These are phyloP conservation scores for Rotaria magnacalcarata DNA, from an alignment of 2,888 invertebrate species.

Conservation along the genomic window DNA sequence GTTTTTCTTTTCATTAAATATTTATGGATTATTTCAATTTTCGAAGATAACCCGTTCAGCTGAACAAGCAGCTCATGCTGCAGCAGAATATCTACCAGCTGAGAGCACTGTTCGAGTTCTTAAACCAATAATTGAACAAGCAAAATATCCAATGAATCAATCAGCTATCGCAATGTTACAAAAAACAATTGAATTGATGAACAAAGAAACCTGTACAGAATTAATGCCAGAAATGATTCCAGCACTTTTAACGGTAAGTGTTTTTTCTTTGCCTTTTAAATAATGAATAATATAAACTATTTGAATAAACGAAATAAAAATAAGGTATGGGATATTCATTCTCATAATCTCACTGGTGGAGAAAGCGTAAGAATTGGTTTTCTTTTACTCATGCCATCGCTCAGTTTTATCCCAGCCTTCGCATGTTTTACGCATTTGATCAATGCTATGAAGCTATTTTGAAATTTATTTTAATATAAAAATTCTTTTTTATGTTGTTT, in stretches of 20 bases:
- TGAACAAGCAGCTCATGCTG: constrained; percentile 74
- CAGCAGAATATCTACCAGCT: constrained; percentile 76
- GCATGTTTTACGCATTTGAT: neutral
- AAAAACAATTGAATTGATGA: constrained; percentile 46
- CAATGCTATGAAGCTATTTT: neutral
- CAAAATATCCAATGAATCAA: constrained; percentile 78
- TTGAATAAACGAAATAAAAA: neutral
- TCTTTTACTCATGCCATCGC: constrained; percentile 42
- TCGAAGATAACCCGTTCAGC: constrained; percentile 31
- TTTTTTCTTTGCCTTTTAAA: neutral
- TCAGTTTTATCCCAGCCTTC: neutral
- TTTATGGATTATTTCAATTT: neutral
- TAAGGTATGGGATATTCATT: constrained; percentile 33
- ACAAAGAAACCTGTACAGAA: constrained; percentile 38
- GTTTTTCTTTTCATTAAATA: neutral
- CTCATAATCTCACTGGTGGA: neutral
- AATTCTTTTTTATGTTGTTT: neutral
- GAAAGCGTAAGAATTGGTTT: neutral
- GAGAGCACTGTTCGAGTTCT: constrained; percentile 72
- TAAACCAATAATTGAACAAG: constrained; percentile 76
- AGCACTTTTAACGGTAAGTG: constrained; percentile 30
- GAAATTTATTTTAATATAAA: neutral
- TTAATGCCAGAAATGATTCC: constrained; percentile 39
- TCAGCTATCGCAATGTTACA: constrained; percentile 82
- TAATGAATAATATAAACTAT: neutral